A percentile compares a stretch with the other conserved stretches of the same genome.
Evolutionary conservation across 2,797 vertebrate genomes (phyloP).

Genomic region (Schizopygopsis malacanthus): DNA sequence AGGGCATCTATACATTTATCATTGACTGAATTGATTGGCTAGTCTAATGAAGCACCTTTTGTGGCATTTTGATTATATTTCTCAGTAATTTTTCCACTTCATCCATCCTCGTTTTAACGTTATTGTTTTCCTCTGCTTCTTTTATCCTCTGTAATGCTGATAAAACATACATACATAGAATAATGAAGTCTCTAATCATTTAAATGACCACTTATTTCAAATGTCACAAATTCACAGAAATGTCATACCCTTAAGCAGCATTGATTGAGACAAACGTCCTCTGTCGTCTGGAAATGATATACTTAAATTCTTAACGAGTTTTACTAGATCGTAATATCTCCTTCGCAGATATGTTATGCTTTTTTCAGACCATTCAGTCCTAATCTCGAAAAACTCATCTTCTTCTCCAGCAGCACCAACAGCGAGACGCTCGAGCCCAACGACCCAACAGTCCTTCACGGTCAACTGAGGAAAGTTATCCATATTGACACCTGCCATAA

Average conservation of each 20-base stretch:
- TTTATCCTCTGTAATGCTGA: slow-evolving; percentile 82
- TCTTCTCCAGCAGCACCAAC: slow-evolving; percentile 79
- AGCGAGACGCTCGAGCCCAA: slow-evolving; percentile 81
- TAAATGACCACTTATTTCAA: background rate
- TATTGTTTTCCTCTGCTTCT: slow-evolving; percentile 71
- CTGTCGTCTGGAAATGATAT: slow-evolving; percentile 83
- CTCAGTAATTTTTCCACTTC: slow-evolving; percentile 86
- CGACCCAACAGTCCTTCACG: slow-evolving; percentile 85
- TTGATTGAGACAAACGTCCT: slow-evolving; percentile 75
- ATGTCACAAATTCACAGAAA: background rate
- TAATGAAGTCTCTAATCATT: background rate
- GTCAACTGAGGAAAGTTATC: background rate
- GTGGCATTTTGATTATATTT: slow-evolving; percentile 82
- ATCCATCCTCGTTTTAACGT: slow-evolving; percentile 82
- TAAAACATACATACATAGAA: slow-evolving; percentile 37
- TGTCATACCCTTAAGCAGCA: slow-evolving; percentile 78
- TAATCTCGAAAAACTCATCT: slow-evolving; percentile 85
- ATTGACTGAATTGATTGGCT: background rate
- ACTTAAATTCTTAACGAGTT: slow-evolving; percentile 80
- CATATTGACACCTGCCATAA: background rate
- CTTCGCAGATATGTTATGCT: slow-evolving; percentile 83
- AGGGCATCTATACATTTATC: background rate
- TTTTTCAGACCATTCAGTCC: slow-evolving; percentile 86
- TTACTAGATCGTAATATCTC: slow-evolving; percentile 80
- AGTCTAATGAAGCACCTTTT: slow-evolving; percentile 74